Evolutionary conservation across 1,140 invertebrate species (phyloP).

Genomic region (Bombus sibiricus): DNA sequence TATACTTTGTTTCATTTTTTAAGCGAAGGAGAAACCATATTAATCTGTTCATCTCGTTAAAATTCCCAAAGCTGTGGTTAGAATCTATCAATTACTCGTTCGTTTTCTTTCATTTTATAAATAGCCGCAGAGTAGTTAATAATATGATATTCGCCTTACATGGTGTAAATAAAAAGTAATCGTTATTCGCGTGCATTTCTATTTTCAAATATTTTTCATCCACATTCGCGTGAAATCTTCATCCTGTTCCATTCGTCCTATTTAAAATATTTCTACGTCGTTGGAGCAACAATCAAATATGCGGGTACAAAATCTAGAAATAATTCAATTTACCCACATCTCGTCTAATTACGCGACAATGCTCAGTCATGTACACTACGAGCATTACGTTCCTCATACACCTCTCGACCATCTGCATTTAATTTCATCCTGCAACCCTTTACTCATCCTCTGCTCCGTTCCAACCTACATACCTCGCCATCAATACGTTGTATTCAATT

Average conservation of each 20-base stretch:
- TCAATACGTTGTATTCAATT: not conserved
- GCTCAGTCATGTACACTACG: not conserved
- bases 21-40: not conserved
- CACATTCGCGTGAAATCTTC: not conserved
- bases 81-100: not conserved
- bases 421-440: not conserved
- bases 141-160: not conserved
- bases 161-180: not conserved
- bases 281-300: not conserved
- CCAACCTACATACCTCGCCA: not conserved
- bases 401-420: not conserved
- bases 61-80: not conserved
- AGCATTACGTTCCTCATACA: not conserved
- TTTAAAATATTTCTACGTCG: not conserved
- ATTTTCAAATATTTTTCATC: not conserved
- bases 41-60: not conserved
- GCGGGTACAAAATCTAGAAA: not conserved
- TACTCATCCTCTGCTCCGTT: no score
- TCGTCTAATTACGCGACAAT: slow-evolving; percentile 1
- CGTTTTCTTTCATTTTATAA: not conserved
- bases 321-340: slow-evolving; percentile 4
- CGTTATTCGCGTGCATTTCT: not conserved
- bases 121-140: not conserved
- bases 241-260: not conserved
- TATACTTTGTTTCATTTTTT: not conserved